Percentiles rank a stretch among this genome's conserved stretches.
Conservation (phyloP, 2,113 vertebrate genomes). For the Atherinomorus stipes region DNA sequence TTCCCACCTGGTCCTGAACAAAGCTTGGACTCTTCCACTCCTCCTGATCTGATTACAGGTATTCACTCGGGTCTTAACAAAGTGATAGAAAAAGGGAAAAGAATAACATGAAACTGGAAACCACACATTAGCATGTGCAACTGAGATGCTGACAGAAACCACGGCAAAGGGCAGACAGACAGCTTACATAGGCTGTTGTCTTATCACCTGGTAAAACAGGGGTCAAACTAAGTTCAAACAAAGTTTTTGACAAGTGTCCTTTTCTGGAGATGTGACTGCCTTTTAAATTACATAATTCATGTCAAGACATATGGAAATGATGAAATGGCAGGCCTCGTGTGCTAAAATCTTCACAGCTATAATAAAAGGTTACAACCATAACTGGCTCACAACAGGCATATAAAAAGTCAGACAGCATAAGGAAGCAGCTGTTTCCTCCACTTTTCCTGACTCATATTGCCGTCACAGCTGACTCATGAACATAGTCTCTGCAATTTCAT, state of each 20-base stretch:
- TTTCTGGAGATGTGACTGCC: background rate
- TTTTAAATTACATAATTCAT: background rate
- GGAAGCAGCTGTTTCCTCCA: conserved; percentile 74
- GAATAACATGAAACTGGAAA: conserved; percentile 56
- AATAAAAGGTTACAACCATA: background rate
- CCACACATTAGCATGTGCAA: conserved; percentile 27
- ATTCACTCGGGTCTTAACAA: conserved; percentile 22
- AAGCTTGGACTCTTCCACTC: conserved; percentile 3
- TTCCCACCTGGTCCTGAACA: conserved; percentile 16
- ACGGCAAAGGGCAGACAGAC: conserved; percentile 1
- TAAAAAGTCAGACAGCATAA: conserved; percentile 11
- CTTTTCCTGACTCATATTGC: conserved; percentile 36
- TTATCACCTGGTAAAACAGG: conserved; percentile 9
- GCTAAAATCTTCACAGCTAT: background rate
- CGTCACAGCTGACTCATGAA: conserved; percentile 64
- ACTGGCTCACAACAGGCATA: conserved; percentile 4
- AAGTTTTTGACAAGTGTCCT: background rate
- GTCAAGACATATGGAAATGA: background rate
- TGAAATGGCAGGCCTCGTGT: background rate
- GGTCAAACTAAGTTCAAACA: background rate
- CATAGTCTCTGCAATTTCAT: conserved; percentile 21
- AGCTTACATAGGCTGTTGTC: conserved; percentile 2
- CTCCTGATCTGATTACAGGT: conserved; percentile 43
- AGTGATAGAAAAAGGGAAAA: conserved; percentile 17
- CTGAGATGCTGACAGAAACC: conserved; percentile 24